Percentiles rank a stretch among this genome's conserved stretches.
Evolutionary conservation across 2,888 invertebrate species (phyloP).

Genomic region (Mimachlamys varia): DNA sequence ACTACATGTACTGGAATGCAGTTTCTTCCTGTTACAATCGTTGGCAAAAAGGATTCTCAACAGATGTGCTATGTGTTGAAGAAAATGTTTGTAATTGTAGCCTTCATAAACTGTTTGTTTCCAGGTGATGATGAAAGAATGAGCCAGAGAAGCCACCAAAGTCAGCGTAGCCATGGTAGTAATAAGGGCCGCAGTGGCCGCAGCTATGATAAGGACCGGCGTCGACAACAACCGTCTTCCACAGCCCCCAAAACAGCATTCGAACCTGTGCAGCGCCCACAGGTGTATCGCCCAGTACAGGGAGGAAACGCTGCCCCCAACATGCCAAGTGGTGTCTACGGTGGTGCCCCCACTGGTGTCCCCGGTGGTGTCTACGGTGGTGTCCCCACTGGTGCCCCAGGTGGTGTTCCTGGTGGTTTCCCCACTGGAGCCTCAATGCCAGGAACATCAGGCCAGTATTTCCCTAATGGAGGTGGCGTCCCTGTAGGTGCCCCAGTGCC

Average conservation of each 20-base stretch:
- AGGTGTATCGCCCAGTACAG: conserved; percentile 59
- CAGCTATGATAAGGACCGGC: conserved; percentile 49
- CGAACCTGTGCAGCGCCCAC: conserved; percentile 69
- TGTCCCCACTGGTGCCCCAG: conserved; percentile 52
- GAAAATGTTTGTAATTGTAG: no score
- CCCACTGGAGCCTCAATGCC: conserved; percentile 51
- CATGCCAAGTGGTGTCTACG: conserved; percentile 42
- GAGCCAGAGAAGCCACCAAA: conserved; percentile 51
- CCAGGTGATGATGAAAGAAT: conserved; percentile 56
- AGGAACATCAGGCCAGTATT: conserved; percentile 39
- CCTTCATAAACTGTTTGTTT: not conserved
- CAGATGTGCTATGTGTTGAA: no score
- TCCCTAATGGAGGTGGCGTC: not conserved
- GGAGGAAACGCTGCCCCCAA: conserved; percentile 15
- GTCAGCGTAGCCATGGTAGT: conserved; percentile 58
- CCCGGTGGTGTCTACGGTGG: conserved; percentile 45
- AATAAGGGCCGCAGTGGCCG: conserved; percentile 50
- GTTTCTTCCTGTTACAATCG: no score
- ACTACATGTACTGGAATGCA: no score
- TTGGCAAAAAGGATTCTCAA: no score
- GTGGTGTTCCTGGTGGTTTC: conserved; percentile 50
- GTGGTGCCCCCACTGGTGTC: conserved; percentile 37
- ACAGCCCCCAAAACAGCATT: conserved; percentile 61
- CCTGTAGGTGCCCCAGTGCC: not conserved
- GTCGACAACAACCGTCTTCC: conserved; percentile 48